phyloP scores from a whole-genome alignment of 1,140 invertebrate genomes.

The Limonius californicus region DNA sequence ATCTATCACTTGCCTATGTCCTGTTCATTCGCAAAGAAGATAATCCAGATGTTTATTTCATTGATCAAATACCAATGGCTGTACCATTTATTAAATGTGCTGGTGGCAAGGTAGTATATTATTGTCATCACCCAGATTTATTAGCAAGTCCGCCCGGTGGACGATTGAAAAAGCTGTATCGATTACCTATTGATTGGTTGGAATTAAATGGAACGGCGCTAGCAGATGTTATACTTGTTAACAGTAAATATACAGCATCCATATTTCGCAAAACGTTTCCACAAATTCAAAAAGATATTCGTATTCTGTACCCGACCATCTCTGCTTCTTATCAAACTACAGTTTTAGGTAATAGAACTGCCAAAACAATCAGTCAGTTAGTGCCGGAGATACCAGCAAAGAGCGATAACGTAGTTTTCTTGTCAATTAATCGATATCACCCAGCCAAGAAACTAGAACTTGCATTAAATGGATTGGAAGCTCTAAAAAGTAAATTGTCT shows the following conservation, averaged over 20 bases:
- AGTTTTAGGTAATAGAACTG: constrained; percentile 27
- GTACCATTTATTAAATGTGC: constrained; percentile 74
- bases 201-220: constrained; percentile 85
- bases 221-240: constrained; percentile 89
- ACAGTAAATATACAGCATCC: constrained; percentile 85
- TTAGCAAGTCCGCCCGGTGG: constrained; percentile 70
- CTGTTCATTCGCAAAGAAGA: constrained; percentile 53
- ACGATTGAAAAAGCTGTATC: constrained; percentile 74
- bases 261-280: constrained; percentile 83
- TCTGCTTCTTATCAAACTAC: constrained; percentile 35
- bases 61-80: constrained; percentile 87
- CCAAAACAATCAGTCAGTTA: constrained; percentile 25
- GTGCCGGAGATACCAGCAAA: constrained; percentile 40
- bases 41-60: constrained; percentile 80
- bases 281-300: constrained; percentile 61
- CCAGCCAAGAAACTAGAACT: constrained; percentile 91
- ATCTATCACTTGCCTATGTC: constrained; percentile 48
- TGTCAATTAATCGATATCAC: constrained; percentile 98
- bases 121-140: constrained; percentile 98
- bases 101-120: constrained; percentile 76
- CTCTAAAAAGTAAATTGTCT: constrained; percentile 55
- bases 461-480: constrained; percentile 75
- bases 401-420: constrained; percentile 64
- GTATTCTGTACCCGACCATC: constrained; percentile 93
- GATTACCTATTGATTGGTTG: constrained; percentile 85